Evolutionary conservation across 2,113 vertebrate species (phyloP).

Genomic region (Passer domesticus): DNA sequence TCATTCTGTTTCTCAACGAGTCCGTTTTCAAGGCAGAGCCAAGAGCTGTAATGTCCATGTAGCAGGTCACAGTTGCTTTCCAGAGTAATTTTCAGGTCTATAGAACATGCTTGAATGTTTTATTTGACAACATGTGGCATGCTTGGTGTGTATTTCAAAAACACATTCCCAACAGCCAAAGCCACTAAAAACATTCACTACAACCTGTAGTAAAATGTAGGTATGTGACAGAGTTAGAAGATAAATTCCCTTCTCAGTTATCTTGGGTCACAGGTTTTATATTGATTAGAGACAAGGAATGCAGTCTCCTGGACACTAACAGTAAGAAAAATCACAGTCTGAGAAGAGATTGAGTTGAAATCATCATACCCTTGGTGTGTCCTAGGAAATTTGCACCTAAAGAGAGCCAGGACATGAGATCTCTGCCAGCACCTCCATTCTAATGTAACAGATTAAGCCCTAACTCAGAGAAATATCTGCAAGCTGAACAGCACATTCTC

Average conservation of each 20-base stretch:
- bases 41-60: constrained; percentile 27
- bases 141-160: not conserved
- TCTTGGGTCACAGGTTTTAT: not conserved
- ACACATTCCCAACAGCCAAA: not conserved
- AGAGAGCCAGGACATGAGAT: not conserved
- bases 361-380: not conserved
- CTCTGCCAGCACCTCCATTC: rapidly evolving
- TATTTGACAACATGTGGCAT: not conserved
- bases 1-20: not conserved
- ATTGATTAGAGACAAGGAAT: not conserved
- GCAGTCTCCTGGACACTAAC: not conserved
- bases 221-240: not conserved
- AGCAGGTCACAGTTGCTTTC: not conserved
- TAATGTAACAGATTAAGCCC: not conserved
- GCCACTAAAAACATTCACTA: not conserved
- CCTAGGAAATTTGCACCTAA: not conserved
- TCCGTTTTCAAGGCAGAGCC: not conserved
- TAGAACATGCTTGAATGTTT: not conserved
- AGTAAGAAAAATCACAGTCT: not conserved
- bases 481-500: not conserved
- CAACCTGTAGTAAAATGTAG: not conserved
- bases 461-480: not conserved
- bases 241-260: not conserved
- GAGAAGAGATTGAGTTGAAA: not conserved
- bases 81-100: not conserved